A percentile compares a stretch with the other conserved stretches of the same genome.
Evolutionary conservation across 1,140 invertebrate species (phyloP).

Genomic region (Apis dorsata): DNA sequence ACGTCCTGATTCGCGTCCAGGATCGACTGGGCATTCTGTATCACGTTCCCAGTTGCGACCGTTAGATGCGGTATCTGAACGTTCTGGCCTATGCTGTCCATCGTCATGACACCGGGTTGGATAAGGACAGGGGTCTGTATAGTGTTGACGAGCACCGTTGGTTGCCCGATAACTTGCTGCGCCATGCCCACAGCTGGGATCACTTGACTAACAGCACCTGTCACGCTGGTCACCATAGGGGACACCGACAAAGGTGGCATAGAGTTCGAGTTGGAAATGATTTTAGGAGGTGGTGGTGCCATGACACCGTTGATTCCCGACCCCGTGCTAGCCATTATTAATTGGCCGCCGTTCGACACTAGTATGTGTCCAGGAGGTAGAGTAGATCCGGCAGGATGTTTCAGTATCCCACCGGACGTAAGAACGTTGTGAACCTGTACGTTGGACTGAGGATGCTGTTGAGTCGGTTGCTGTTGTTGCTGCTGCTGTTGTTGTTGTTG

Average conservation of each 20-base stretch:
- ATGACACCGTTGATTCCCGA: conserved; percentile 82
- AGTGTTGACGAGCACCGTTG: conserved; percentile 90
- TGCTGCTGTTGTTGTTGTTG: conserved; percentile 64
- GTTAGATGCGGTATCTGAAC: conserved; percentile 83
- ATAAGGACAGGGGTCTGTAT: conserved; percentile 89
- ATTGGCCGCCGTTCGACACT: conserved; percentile 87
- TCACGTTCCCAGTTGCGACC: conserved; percentile 84
- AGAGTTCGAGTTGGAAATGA: conserved; percentile 79
- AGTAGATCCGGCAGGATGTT: conserved; percentile 78
- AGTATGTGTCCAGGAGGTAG: conserved; percentile 86
- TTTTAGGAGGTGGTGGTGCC: conserved; percentile 85
- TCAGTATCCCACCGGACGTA: conserved; percentile 76
- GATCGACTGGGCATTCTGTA: conserved; percentile 82
- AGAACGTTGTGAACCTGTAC: conserved; percentile 76
- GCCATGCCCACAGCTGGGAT: conserved; percentile 82
- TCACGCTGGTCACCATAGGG: conserved; percentile 86
- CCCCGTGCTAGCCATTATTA: conserved; percentile 84
- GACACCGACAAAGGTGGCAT: conserved; percentile 86
- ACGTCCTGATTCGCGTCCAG: conserved; percentile 80
- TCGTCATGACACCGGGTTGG: conserved; percentile 87
- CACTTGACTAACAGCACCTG: conserved; percentile 85
- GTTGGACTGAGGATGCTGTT: conserved; percentile 65
- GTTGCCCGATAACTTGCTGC: conserved; percentile 86
- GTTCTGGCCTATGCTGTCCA: conserved; percentile 84
- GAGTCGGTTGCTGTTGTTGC: conserved; percentile 60